Conservation (phyloP, 2,888 invertebrate genomes). For the Cartodere bifasciata region DNA sequence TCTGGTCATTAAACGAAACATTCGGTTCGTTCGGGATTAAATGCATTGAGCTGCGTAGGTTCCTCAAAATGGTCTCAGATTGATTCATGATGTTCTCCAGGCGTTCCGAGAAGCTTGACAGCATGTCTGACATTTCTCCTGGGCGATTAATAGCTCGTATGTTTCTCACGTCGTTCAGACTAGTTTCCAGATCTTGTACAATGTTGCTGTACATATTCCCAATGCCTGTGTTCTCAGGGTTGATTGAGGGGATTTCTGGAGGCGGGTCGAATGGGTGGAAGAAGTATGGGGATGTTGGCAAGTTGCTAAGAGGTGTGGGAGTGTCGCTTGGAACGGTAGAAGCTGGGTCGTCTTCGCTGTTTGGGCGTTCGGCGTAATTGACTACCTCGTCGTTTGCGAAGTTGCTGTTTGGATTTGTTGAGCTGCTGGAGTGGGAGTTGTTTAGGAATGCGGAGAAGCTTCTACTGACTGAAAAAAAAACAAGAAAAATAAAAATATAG, state of each 20-base stretch:
- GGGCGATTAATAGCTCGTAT: conserved; percentile 25
- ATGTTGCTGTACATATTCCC: conserved; percentile 32
- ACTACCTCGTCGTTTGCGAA: conserved; percentile 29
- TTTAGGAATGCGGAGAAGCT: background rate
- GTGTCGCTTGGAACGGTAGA: conserved; percentile 1
- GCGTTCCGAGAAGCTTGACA: conserved; percentile 31
- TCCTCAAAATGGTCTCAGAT: conserved; percentile 30
- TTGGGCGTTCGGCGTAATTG: conserved; percentile 30
- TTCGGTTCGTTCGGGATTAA: conserved; percentile 19
- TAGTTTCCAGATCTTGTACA: conserved; percentile 31
- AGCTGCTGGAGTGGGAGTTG: too few species aligned
- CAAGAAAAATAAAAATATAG: too few species aligned
- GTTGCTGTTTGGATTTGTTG: too few species aligned
- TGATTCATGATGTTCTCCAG: conserved; percentile 32
- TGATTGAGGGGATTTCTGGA: conserved; percentile 21
- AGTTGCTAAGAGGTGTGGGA: background rate
- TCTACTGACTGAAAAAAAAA: too few species aligned
- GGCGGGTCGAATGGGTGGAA: conserved; percentile 26
- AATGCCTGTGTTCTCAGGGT: conserved; percentile 26
- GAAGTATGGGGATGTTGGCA: background rate
- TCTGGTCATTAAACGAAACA: conserved; percentile 23
- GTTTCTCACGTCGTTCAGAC: conserved; percentile 28
- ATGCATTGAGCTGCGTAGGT: conserved; percentile 29
- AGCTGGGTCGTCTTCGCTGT: conserved; percentile 24
- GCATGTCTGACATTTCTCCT: conserved; percentile 29